Percentiles rank a stretch among this genome's conserved stretches.
These are phyloP conservation scores for Helleia helle DNA, from an alignment of 2,888 invertebrate genomes.

Conservation along the genomic window DNA sequence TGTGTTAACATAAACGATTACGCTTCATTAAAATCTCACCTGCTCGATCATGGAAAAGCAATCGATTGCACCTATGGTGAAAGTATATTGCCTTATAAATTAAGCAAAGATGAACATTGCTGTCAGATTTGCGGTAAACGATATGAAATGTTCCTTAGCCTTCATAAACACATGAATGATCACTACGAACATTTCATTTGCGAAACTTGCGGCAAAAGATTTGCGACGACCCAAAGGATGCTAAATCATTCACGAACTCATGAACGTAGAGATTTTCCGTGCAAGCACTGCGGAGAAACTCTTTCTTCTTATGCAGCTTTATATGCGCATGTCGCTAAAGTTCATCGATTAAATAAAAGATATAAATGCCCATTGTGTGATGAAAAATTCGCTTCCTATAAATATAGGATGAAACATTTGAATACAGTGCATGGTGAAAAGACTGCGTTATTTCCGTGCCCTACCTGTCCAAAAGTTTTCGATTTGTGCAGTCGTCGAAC, in stretches of 20 bases:
- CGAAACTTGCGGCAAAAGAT: conserved; percentile 60
- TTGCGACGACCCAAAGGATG: conserved; percentile 57
- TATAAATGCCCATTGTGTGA: conserved; percentile 65
- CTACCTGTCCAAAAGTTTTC: conserved; percentile 55
- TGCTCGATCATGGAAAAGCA: conserved; percentile 42
- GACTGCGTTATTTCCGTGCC: conserved; percentile 53
- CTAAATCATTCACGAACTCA: conserved; percentile 55
- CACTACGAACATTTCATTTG: conserved; percentile 63
- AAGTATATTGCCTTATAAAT: conserved; percentile 53
- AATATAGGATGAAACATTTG: conserved; percentile 53
- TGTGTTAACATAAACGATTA: conserved; percentile 39
- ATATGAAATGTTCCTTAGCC: conserved; percentile 57
- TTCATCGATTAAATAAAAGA: conserved; percentile 51
- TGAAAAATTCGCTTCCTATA: conserved; percentile 59
- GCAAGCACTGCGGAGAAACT: conserved; percentile 48
- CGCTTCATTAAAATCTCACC: conserved; percentile 41
- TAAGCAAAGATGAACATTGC: conserved; percentile 49
- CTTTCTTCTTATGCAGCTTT: conserved; percentile 46
- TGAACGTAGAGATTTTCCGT: conserved; percentile 49
- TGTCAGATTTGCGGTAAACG: conserved; percentile 59
- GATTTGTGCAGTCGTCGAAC: conserved; percentile 57
- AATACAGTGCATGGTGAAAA: conserved; percentile 53
- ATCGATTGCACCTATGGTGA: conserved; percentile 52
- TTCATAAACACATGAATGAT: conserved; percentile 64
- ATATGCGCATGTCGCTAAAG: conserved; percentile 51